phyloP scores from a whole-genome alignment of 1,140 invertebrate genomes.

The Berghia stephanieae region DNA sequence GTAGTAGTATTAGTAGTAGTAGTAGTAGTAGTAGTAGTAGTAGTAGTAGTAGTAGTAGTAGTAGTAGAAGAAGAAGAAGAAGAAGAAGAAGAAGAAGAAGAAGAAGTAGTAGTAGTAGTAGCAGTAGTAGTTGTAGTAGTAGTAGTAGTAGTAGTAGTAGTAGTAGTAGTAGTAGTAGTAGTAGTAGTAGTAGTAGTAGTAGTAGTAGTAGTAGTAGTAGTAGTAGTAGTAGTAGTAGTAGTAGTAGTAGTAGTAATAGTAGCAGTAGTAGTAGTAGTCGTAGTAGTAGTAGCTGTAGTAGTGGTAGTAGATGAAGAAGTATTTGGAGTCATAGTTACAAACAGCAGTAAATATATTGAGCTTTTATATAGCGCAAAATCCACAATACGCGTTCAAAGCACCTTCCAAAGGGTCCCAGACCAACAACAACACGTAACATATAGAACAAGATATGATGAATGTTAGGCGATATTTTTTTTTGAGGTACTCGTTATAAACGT shows the following conservation, averaged over 20 bases:
- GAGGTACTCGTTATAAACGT: too few species aligned
- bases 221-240: conserved; percentile 2
- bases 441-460: too few species aligned
- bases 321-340: background rate
- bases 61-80: background rate
- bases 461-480: too few species aligned
- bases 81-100: background rate
- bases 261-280: too few species aligned
- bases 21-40: too few species aligned
- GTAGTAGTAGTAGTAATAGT: conserved; percentile 2
- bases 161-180: conserved; percentile 2
- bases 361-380: too few species aligned
- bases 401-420: too few species aligned
- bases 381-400: too few species aligned
- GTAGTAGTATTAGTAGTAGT: too few species aligned
- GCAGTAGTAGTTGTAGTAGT: background rate
- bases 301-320: background rate
- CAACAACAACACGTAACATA: too few species aligned
- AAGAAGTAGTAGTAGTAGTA: background rate
- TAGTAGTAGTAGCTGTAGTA: too few species aligned
- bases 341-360: too few species aligned
- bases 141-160: conserved; percentile 1
- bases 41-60: conserved; percentile 2
- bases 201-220: conserved; percentile 1
- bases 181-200: conserved; percentile 1